Percentiles rank a stretch among this genome's conserved stretches.
Conservation (phyloP, 30 jellyfish, hydroid and myxozoan genomes). For the Aurelia sp. region DNA sequence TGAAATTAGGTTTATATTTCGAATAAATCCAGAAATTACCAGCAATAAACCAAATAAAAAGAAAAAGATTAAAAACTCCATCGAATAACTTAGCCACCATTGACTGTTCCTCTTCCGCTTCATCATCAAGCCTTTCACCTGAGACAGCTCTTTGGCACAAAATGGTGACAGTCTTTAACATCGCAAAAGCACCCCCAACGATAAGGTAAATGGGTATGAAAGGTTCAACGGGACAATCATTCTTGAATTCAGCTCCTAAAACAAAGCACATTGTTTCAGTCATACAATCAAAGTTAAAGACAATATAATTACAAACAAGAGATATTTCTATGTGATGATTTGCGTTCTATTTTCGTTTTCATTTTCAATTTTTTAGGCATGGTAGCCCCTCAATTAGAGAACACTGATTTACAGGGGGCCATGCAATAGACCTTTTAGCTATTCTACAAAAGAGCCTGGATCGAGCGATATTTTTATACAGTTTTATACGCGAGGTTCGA, state of each 20-base stretch:
- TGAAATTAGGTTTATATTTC: slow-evolving; percentile 86
- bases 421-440: too few species aligned
- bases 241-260: slow-evolving; percentile 86
- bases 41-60: slow-evolving; percentile 97
- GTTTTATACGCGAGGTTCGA: too few species aligned
- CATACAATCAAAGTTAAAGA: too few species aligned
- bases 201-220: slow-evolving; percentile 94
- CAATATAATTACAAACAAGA: too few species aligned
- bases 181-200: slow-evolving; percentile 98
- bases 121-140: slow-evolving; percentile 62
- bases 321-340: too few species aligned
- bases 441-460: too few species aligned
- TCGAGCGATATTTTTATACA: too few species aligned
- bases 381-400: too few species aligned
- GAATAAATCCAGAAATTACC: slow-evolving; percentile 98
- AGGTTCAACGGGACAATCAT: slow-evolving; percentile 97
- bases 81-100: slow-evolving; percentile 80
- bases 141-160: slow-evolving; percentile 80
- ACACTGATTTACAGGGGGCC: too few species aligned
- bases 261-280: background rate
- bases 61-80: slow-evolving; percentile 88
- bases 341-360: too few species aligned
- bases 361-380: too few species aligned
- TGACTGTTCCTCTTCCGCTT: slow-evolving; percentile 73
- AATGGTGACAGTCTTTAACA: slow-evolving; percentile 79